Evolutionary conservation across 2,113 vertebrate species (phyloP).

Genomic region (Epinephelus lanceolatus): DNA sequence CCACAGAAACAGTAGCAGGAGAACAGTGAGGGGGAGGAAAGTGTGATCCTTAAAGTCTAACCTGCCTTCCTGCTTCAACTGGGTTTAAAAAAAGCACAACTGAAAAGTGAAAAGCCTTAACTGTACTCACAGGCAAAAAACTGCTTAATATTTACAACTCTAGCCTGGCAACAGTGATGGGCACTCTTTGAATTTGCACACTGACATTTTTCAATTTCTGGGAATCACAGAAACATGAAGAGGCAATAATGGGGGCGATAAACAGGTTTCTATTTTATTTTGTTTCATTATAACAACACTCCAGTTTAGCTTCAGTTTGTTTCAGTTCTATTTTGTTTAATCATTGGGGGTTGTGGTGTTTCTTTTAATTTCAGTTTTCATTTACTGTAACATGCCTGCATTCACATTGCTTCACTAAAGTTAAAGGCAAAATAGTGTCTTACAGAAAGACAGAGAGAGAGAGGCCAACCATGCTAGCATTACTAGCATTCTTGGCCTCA

Average conservation of each 20-base stretch:
- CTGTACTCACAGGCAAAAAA: background rate
- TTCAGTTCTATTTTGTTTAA: no score
- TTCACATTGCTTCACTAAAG: background rate
- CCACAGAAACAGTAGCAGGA: constrained; percentile 68
- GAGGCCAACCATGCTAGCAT: no score
- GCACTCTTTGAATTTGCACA: background rate
- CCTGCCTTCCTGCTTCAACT: constrained; percentile 30
- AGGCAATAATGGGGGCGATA: background rate
- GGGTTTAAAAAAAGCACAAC: constrained; percentile 1
- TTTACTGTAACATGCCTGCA: background rate
- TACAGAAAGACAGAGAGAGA: no score
- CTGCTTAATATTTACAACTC: constrained; percentile 28
- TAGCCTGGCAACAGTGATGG: constrained; percentile 15
- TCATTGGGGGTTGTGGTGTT: no score
- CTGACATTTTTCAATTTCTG: background rate
- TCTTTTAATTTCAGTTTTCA: background rate
- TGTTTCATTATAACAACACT: no score
- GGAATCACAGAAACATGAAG: background rate
- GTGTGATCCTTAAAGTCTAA: constrained; percentile 37
- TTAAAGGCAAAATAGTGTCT: background rate
- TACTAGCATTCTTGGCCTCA: no score
- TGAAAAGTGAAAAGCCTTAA: constrained; percentile 7
- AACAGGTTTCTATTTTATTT: no score
- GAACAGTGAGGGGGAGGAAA: constrained; percentile 53
- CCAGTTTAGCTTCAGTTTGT: no score